phyloP scores from a whole-genome alignment of 92 coral and sea anemone genomes.

The Palythoa caribaeorum region DNA sequence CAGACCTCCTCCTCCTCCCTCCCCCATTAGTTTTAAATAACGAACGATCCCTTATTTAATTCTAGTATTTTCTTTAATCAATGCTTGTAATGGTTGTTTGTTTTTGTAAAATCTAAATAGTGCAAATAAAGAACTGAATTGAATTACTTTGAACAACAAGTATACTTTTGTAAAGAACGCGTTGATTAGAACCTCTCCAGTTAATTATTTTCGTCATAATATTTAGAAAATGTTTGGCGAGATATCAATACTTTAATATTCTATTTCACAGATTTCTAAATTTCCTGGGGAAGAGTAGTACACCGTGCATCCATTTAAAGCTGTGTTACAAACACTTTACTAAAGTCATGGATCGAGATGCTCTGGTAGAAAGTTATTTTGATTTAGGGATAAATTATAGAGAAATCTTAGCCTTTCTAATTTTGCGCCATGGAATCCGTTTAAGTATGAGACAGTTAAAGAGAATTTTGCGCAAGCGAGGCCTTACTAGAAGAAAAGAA shows the following conservation, averaged over 20 bases:
- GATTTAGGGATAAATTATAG: conserved; percentile 41
- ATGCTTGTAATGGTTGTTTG: background rate
- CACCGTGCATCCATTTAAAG: conserved; percentile 11
- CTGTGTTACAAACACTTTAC: background rate
- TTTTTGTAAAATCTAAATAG: conserved; percentile 19
- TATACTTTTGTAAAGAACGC: conserved; percentile 1
- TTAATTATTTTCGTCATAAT: background rate
- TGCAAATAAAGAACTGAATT: conserved; percentile 18
- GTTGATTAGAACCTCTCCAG: conserved; percentile 9
- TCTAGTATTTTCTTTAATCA: conserved; percentile 1
- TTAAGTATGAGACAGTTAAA: conserved; percentile 58
- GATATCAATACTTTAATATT: background rate
- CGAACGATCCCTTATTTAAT: conserved; percentile 2
- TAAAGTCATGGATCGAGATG: conserved; percentile 38
- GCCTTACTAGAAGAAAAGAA: conserved; percentile 49
- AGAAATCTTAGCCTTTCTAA: conserved; percentile 47
- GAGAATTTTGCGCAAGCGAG: conserved; percentile 53
- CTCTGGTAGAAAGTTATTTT: conserved; percentile 48
- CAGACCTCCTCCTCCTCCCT: conserved; percentile 5
- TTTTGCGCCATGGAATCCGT: conserved; percentile 39
- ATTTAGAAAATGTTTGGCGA: conserved; percentile 22
- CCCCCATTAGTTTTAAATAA: conserved; percentile 1
- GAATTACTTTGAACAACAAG: conserved; percentile 6
- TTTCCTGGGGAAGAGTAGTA: background rate
- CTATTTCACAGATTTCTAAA: background rate